Evolutionary conservation across 2,797 vertebrate genomes (phyloP).

Genomic region (Ciconia nigra): DNA sequence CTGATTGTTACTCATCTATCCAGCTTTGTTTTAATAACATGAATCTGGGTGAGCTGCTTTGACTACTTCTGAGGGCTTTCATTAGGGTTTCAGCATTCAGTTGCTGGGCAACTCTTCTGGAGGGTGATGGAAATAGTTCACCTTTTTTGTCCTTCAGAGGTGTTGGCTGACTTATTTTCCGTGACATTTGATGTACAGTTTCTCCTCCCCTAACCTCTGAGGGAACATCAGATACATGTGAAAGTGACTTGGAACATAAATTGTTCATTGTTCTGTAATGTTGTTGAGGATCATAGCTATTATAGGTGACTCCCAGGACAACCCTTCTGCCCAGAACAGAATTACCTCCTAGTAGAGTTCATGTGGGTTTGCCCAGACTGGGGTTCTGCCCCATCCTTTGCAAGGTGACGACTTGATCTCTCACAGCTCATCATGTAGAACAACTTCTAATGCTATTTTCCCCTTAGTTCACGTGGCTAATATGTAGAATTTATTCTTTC

Average conservation of each 20-base stretch:
- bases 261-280: neutral
- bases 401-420: neutral
- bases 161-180: slow-evolving; percentile 51
- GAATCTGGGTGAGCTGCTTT: neutral
- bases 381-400: neutral
- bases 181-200: slow-evolving; percentile 53
- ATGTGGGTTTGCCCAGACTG: neutral
- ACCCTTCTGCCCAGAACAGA: neutral
- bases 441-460: neutral
- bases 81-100: neutral
- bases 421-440: neutral
- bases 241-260: slow-evolving; percentile 35
- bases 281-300: neutral
- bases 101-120: neutral
- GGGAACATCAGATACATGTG: slow-evolving; percentile 6
- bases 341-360: neutral
- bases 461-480: neutral
- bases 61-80: slow-evolving; percentile 12
- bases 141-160: slow-evolving; percentile 12
- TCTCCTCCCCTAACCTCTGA: slow-evolving; percentile 42
- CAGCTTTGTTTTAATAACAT: neutral
- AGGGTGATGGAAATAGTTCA: neutral
- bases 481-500: neutral
- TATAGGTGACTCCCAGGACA: neutral
- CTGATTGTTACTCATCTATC: neutral